Evolutionary conservation across 2,113 vertebrate genomes (phyloP), one percentile per base, ranked within the genome.

Genomic region (Nanorana parkeri): DNA sequence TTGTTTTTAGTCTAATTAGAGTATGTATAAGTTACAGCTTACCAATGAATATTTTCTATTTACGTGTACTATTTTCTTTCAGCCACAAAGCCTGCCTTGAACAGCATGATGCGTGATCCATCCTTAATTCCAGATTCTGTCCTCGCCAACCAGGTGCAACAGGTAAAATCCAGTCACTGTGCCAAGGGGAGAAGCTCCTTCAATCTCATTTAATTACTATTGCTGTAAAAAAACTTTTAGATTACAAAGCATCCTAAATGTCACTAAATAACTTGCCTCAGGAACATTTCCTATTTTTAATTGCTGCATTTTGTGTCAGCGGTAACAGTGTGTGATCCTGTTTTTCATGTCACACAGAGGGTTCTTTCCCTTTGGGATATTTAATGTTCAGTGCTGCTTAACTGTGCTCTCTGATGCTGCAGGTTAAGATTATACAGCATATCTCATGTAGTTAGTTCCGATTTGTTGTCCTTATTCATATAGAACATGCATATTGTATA

Each of bases 71-170:
- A 85, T 87, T 85, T 71, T 87, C 86, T 86, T 88, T 86, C 75
- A 87, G 97, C 94, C 47, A 94, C 96, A 87, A 99, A 98, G 93
- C 91, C 93, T 65, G 88, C 96, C 83, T 91, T 98, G 89, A 99
- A 92, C 90, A 94, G 92, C 90, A 96, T 99, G 97, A 91, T 99
- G 0, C 94, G 96, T 86, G 97, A 99, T 87, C 96, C 98, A 81
- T 94, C 96, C 82, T 93, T 95, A 89, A 98, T 99, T 90, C 93
- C 96, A 85, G 96, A 99, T 92, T 92, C 92, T 89, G 90, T 94
- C 88, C 90, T 99, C 89, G 95, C 96, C 88, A 95, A 93, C 84
- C 95, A 99, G 90, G 89, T 99, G 86, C 95, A 97, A 91, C 97
- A 99, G 92, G 98, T 99, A 95, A 92, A 88, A 88, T 90, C 92